Base-by-base conservation (phyloP, 2,797 vertebrate genomes). In the Semaprochilodus insignis region DNA sequence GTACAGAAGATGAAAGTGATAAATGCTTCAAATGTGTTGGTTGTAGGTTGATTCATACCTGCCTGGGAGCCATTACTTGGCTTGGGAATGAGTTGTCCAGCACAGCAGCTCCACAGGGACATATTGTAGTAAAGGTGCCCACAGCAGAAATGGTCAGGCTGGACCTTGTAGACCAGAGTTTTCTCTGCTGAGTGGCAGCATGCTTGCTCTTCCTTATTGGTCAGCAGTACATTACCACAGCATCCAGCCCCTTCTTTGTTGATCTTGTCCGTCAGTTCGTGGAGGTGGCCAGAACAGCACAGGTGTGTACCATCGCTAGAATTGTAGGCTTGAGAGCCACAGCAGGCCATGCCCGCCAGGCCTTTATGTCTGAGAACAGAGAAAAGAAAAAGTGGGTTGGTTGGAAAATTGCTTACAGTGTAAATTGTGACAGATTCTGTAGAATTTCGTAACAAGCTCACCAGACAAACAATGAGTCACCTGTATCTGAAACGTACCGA, bases 91-190 rank as follows among this genome's bases (percentile, higher is more conserved):
- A 88, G 81, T 23, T n/a, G 17, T 51, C 74, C 90, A 0, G 72
- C 84, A 31, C 86, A 92, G 87, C 93, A 94, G 0, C 86, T 88
- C 90, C 90, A 92, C 70, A 92, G 77, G 52, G 88, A 77, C 0
- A 31, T 44, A 80, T 92, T 89, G 77, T 89, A 93, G 77, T 92
- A 88, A 19, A 10, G 25, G 78, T 92, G 87, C 34, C 91, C 90
- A 66, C 93, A 94, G 83, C 93, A 93, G 25, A 4, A 0, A n/a
- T 90, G 82, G 0, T 66, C 81, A 0, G 0, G 0, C 73, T 86
- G 84, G 4, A 3, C 17, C 2, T 74, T 0, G 82, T 92, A 92
- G 3, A 85, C 10, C 67, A 91, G 14, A 62, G 77, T 8, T 17
- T 67, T 31, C n/a, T 80, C 63, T 27, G 83, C 75, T 76, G 85